phyloP scores from a whole-genome alignment of 1,140 invertebrate species.

The Drosophila serrata region DNA sequence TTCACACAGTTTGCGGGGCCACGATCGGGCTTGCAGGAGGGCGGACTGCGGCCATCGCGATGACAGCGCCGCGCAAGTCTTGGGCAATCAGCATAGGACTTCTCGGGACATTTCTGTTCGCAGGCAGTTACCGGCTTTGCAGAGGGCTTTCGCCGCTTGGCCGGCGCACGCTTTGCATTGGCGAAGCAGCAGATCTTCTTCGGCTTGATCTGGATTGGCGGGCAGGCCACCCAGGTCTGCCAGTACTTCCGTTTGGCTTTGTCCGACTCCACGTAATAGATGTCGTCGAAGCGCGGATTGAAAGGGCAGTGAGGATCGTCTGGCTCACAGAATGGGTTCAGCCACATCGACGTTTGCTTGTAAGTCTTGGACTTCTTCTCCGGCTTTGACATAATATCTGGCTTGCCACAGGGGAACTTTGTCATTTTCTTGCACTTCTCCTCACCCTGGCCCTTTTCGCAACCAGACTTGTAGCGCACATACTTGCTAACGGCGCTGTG shows the following conservation, averaged over 20 bases:
- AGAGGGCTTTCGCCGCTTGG: slow-evolving; percentile 41
- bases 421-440: slow-evolving; percentile 24
- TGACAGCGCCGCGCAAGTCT: slow-evolving; percentile 51
- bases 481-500: neutral
- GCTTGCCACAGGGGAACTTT: slow-evolving; percentile 49
- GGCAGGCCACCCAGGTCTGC: slow-evolving; percentile 81
- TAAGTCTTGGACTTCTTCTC: neutral
- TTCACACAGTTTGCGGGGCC: slow-evolving; percentile 34
- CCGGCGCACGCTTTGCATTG: slow-evolving; percentile 34
- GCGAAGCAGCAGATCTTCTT: slow-evolving; percentile 70
- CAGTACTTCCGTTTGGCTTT: slow-evolving; percentile 73
- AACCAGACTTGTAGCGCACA: slow-evolving; percentile 14
- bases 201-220: slow-evolving; percentile 52
- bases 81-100: neutral
- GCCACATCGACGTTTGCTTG: slow-evolving; percentile 50
- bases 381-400: neutral
- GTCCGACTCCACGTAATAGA: slow-evolving; percentile 79
- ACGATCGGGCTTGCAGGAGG: slow-evolving; percentile 5
- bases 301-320: slow-evolving; percentile 46
- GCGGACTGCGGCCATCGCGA: slow-evolving; percentile 42
- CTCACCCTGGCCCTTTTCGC: neutral
- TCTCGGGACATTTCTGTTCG: neutral
- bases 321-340: slow-evolving; percentile 70
- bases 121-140: slow-evolving; percentile 50
- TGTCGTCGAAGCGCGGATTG: slow-evolving; percentile 74